Base-by-base conservation (phyloP, 2,113 vertebrate species). In the Philantomba maxwellii region DNA sequence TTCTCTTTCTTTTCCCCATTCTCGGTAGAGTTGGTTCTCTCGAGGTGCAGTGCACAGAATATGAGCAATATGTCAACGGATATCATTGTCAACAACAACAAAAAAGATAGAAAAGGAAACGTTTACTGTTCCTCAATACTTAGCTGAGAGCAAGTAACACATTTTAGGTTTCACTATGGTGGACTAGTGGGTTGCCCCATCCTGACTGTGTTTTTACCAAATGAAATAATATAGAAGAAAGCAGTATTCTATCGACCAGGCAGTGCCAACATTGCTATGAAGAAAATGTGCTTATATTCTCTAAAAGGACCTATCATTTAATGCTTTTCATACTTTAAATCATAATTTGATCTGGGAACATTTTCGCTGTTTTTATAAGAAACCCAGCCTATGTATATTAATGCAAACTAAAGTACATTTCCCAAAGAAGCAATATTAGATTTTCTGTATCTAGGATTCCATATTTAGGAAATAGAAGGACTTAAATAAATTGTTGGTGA, bases 281-380 rank as follows among this genome's bases (percentile, higher is more conserved):
- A 91, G 77, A 95, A 96, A 96, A 95, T 66, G 39, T 91, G 86
- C 39, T 91, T 51, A n/a, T 3, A 2, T 47, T 92, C 25, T 84
- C 80, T 43, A 87, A 84, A 17, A 36, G 30, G 91, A 60, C 21
- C 26, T 94, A 87, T 89, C 77, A 88, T 93, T 94, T 90, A 92
- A 66, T 62, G 58, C 16, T 14, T 62, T 66, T 95, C 70, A 55
- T 81, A 84, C 57, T 91, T 96, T 77, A 96, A 93, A 47, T 92
- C 13, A 87, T 66, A 95, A 90, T 93, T 43, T 43, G 39, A 43
- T 43, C 39, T 43, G 39, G 39, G 39, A 96, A 85, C 6, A 94
- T 87, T 92, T 92, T 14, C 28, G 81, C 87, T 28, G 33, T 53
- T 96, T 96, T 97, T 47, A 64, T 83, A 93, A 47, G 94, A 47